A percentile compares a stretch with the other conserved stretches of the same genome.
Conservation (phyloP, 1,140 invertebrate genomes). For the Macrobrachium nipponense region DNA sequence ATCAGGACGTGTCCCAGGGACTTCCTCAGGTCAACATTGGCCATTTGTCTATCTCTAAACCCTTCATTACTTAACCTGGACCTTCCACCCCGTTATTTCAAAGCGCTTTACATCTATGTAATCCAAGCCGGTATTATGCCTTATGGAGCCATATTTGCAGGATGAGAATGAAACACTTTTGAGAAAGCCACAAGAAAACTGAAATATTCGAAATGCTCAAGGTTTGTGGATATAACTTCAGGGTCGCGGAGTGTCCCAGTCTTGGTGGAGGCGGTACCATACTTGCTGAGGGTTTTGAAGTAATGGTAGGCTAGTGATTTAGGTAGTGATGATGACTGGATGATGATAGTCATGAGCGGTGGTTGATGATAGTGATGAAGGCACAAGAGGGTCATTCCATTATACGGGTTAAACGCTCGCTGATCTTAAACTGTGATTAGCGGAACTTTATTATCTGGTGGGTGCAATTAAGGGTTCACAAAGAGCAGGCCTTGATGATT, state of each 20-base stretch:
- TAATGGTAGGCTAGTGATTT: constrained; percentile 10
- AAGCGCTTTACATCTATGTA: neutral
- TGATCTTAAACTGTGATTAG: constrained; percentile 17
- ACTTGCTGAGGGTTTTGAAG: neutral
- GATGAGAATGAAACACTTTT: too few relatives aligned
- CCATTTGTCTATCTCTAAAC: constrained; percentile 12
- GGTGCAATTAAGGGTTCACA: constrained; percentile 1
- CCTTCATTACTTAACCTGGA: constrained; percentile 3
- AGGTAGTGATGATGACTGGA: constrained; percentile 14
- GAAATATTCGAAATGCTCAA: too few relatives aligned
- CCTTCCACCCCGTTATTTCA: too few relatives aligned
- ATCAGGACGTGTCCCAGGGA: neutral
- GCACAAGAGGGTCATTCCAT: neutral
- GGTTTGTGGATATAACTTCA: too few relatives aligned
- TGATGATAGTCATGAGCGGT: constrained; percentile 22
- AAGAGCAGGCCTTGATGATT: neutral
- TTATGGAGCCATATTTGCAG: neutral
- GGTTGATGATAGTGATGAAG: constrained; percentile 21
- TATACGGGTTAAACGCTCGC: constrained; percentile 23
- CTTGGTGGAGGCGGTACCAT: neutral
- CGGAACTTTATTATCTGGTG: neutral
- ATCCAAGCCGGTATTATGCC: neutral
- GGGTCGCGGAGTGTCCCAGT: too few relatives aligned
- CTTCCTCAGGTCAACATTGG: constrained; percentile 6
- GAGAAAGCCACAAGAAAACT: too few relatives aligned